Evolutionary conservation across 2,888 invertebrate species (phyloP).

Genomic region (Agrilus cyanescens): DNA sequence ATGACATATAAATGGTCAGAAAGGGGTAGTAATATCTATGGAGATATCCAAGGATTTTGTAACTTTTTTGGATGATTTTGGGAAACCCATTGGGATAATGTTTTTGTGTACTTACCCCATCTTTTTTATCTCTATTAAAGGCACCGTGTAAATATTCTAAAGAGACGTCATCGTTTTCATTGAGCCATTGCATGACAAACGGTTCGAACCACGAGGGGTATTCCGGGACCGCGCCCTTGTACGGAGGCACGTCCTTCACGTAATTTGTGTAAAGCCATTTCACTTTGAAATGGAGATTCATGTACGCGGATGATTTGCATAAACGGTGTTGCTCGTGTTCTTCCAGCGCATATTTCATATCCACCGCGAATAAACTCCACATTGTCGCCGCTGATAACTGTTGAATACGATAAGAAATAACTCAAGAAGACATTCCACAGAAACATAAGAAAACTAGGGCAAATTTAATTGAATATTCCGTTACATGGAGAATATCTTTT

Average conservation of each 20-base stretch:
- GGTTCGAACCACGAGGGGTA: slow-evolving; percentile 99
- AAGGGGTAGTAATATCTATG: too few relatives aligned
- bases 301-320: slow-evolving; percentile 97
- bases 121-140: slow-evolving; percentile 93
- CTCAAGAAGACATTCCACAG: slow-evolving; percentile 1
- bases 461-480: too few relatives aligned
- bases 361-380: slow-evolving; percentile 95
- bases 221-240: slow-evolving; percentile 94
- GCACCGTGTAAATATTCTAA: slow-evolving; percentile 98
- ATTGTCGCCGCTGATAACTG: slow-evolving; percentile 94
- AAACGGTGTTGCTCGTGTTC: slow-evolving; percentile 93
- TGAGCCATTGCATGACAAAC: slow-evolving; percentile 99
- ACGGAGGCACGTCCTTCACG: slow-evolving; percentile 93
- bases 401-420: slow-evolving; percentile 16
- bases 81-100: too few relatives aligned
- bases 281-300: slow-evolving; percentile 99
- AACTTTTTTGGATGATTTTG: too few relatives aligned
- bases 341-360: slow-evolving; percentile 95
- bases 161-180: slow-evolving; percentile 98
- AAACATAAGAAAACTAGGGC: background rate
- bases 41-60: too few relatives aligned
- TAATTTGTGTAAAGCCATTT: slow-evolving; percentile 98
- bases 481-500: background rate
- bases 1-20: too few relatives aligned
- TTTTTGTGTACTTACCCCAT: slow-evolving; percentile 59